These are phyloP conservation scores for Campylomormyrus tamandua DNA, from an alignment of 2,113 vertebrate species.

Conservation along the genomic window DNA sequence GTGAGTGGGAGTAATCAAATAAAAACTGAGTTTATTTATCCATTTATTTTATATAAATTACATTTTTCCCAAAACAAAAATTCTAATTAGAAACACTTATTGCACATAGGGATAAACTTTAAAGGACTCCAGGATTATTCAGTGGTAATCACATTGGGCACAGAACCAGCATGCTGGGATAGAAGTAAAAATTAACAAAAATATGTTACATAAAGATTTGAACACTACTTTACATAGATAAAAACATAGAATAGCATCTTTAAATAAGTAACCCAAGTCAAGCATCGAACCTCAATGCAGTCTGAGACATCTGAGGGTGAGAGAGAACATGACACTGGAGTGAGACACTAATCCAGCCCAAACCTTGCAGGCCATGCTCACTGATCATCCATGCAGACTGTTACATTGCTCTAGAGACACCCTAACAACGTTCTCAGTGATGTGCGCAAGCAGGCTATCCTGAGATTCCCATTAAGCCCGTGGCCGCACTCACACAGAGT, in stretches of 20 bases:
- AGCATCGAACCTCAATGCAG: conserved; percentile 29
- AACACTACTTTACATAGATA: conserved; percentile 61
- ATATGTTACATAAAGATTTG: conserved; percentile 23
- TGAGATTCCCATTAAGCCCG: background rate
- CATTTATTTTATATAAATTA: conserved; percentile 85
- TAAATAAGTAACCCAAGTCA: conserved; percentile 33
- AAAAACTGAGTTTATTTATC: conserved; percentile 47
- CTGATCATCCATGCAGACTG: background rate
- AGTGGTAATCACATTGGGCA: conserved; percentile 57
- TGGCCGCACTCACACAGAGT: background rate
- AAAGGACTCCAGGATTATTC: conserved; percentile 58
- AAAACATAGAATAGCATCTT: conserved; percentile 44
- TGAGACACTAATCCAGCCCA: background rate
- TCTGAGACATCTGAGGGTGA: background rate
- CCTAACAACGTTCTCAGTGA: background rate
- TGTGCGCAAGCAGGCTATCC: background rate
- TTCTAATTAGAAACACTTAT: conserved; percentile 79
- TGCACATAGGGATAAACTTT: conserved; percentile 75
- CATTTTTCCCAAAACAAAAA: conserved; percentile 60
- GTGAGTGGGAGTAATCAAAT: conserved; percentile 25
- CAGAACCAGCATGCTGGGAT: conserved; percentile 52
- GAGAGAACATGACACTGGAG: background rate
- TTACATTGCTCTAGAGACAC: background rate
- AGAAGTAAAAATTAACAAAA: conserved; percentile 44
- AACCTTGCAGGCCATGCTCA: background rate